A percentile compares a stretch with the other conserved stretches of the same genome.
phyloP scores from a whole-genome alignment of 2,113 vertebrate species.

The Psephotus haematonotus region DNA sequence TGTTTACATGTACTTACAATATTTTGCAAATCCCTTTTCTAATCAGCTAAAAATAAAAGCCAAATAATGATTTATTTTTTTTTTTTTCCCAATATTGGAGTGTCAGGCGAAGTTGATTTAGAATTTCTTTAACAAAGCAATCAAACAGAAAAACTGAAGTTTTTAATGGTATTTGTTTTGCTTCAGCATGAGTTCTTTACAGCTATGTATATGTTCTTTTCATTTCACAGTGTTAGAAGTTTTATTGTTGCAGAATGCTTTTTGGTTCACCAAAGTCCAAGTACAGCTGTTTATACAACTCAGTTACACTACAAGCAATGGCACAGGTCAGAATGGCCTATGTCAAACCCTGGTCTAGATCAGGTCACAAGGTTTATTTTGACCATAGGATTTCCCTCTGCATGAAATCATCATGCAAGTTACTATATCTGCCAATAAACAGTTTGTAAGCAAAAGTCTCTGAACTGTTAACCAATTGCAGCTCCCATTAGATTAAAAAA shows the following conservation, averaged over 20 bases:
- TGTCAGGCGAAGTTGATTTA: slow-evolving; percentile 20
- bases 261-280: background rate
- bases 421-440: background rate
- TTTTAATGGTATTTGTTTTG: background rate
- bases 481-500: background rate
- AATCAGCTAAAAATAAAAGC: slow-evolving; percentile 55
- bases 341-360: background rate
- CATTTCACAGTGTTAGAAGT: background rate
- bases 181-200: background rate
- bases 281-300: background rate
- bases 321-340: background rate
- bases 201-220: background rate
- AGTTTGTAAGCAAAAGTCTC: background rate
- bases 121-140: background rate
- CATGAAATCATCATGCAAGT: background rate
- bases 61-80: background rate
- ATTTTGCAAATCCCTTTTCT: background rate
- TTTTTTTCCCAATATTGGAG: background rate
- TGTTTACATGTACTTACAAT: slow-evolving; percentile 32
- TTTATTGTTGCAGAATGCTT: background rate
- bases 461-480: background rate
- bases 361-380: background rate
- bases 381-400: background rate
- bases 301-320: background rate
- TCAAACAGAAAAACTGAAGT: background rate